A percentile compares a stretch with the other conserved stretches of the same genome.
phyloP scores from a whole-genome alignment of 2,888 invertebrate genomes.

The Lucinisca nassula region DNA sequence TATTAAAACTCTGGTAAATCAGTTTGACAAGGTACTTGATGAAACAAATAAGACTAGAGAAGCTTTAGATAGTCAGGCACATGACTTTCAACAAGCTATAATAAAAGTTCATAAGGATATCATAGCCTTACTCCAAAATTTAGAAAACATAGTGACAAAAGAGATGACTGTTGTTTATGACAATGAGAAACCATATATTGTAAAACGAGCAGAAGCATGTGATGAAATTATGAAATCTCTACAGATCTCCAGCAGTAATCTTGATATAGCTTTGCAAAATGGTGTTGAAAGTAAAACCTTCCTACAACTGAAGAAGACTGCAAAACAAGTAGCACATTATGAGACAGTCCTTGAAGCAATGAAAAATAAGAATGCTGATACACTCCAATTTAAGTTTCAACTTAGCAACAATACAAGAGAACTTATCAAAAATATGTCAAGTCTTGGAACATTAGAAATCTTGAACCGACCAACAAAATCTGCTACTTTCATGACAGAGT shows the following conservation, averaged over 20 bases:
- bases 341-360: slow-evolving; percentile 54
- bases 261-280: slow-evolving; percentile 57
- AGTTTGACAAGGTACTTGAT: slow-evolving; percentile 49
- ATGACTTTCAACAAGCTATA: slow-evolving; percentile 55
- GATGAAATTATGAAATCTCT: slow-evolving; percentile 47
- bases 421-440: slow-evolving; percentile 32
- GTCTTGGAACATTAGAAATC: slow-evolving; percentile 48
- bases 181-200: slow-evolving; percentile 50
- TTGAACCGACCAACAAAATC: slow-evolving; percentile 34
- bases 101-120: slow-evolving; percentile 57
- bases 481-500: slow-evolving; percentile 36
- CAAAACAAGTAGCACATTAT: slow-evolving; percentile 53
- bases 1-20: slow-evolving; percentile 43
- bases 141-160: slow-evolving; percentile 36
- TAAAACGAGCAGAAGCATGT: slow-evolving; percentile 43
- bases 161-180: slow-evolving; percentile 45
- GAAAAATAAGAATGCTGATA: slow-evolving; percentile 41
- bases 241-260: slow-evolving; percentile 38
- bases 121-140: slow-evolving; percentile 31
- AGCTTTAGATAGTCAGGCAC: slow-evolving; percentile 40
- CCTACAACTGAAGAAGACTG: slow-evolving; percentile 62
- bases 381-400: slow-evolving; percentile 45
- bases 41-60: slow-evolving; percentile 50
- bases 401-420: slow-evolving; percentile 40
- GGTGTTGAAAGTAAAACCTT: slow-evolving; percentile 64